Percentiles rank a stretch among this genome's conserved stretches.
Evolutionary conservation across 2,113 vertebrate species (phyloP).

Genomic region (Engraulis encrasicolus): DNA sequence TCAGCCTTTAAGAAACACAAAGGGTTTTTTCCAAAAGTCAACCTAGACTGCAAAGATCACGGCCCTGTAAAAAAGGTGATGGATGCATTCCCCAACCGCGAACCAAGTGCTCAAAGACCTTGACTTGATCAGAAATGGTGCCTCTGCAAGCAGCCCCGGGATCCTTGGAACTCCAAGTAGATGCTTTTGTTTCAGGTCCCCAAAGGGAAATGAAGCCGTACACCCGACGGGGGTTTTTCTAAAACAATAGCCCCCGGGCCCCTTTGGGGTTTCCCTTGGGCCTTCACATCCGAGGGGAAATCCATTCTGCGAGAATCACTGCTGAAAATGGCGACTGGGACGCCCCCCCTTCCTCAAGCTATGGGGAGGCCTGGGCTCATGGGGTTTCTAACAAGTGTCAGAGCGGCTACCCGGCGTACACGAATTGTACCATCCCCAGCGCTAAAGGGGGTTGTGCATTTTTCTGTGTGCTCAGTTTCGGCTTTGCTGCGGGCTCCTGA

Average conservation of each 20-base stretch:
- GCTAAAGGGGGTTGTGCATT: conserved; percentile 30
- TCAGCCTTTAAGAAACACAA: conserved; percentile 32
- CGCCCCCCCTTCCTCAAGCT: not conserved
- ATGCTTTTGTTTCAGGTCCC: not conserved
- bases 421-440: conserved; percentile 11
- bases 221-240: conserved; percentile 31
- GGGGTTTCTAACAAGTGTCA: conserved; percentile 28
- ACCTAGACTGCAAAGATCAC: conserved; percentile 46
- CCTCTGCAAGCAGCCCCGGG: not conserved
- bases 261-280: conserved; percentile 13
- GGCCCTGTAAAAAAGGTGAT: conserved; percentile 27
- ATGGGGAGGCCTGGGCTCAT: conserved; percentile 32
- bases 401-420: conserved; percentile 6
- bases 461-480: conserved; percentile 44
- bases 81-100: not conserved
- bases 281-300: conserved; percentile 41
- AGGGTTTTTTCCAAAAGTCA: conserved; percentile 28
- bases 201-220: conserved; percentile 18
- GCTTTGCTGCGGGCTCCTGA: conserved; percentile 37
- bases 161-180: not conserved
- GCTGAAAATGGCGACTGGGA: conserved; percentile 21
- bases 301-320: conserved; percentile 32
- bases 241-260: conserved; percentile 15
- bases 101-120: not conserved
- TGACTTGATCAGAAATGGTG: not conserved